Evolutionary conservation across 2,888 invertebrate species (phyloP), one percentile per base, ranked within the genome.

Genomic region (Xestia rhomboidea): DNA sequence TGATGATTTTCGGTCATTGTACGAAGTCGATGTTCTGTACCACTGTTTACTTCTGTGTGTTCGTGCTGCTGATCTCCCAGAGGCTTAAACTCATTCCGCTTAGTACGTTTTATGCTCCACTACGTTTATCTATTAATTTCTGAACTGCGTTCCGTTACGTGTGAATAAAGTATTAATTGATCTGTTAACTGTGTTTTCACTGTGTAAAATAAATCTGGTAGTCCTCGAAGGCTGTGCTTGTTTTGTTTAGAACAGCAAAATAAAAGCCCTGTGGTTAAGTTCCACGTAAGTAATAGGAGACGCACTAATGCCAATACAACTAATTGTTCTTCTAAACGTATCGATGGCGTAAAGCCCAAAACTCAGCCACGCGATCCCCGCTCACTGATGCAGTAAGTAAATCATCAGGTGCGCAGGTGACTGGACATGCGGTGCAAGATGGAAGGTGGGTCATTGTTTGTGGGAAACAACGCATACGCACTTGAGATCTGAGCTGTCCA

Each of bases 81-180:
- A 88, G 93, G 94, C 88, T 89, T 90, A 86, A 92, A 92, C 93
- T 93, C 92, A 94, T 94, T 94, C 86, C 91, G 91, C 92, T 94
- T 94, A 95, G 94, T 93, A 89, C 90, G 83, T 83, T 89, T 89
- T 89, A 88, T 89, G 87, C 85, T 85, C 83, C 85, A 85, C 79
- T 85, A 71, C 49, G 62, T 85, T 54, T 67, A 73, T 66, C 27
- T 71, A 83, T 77, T 68, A 69, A 71, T 82, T 85, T 60, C 60
- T 44, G 27, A 72, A 57, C 54, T 81, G n/a, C 54, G 54, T 64
- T 81, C 27, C 38, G 49, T 64, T 74, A 51, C 60, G 67, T 34
- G 54, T n/a, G 8, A 68, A 46, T n/a, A 30, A 54, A n/a, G 21
- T 63, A 34, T 41, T 51, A 70, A n/a, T n/a, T n/a, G 38, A 54